Conservation (phyloP, 1,140 invertebrate genomes). For the Bombus vancouverensis region DNA sequence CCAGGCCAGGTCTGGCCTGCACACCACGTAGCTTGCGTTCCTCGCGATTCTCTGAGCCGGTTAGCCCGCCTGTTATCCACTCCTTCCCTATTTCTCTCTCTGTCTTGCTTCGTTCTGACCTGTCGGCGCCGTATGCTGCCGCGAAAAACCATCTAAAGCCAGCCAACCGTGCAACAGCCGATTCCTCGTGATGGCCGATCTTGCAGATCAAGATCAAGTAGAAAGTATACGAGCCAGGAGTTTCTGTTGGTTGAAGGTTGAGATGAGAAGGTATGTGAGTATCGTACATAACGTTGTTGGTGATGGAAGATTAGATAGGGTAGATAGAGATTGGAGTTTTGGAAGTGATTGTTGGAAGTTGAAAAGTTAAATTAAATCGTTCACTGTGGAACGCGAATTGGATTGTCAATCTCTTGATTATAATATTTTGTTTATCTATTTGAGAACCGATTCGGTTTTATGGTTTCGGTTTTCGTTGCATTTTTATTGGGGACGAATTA, state of each 20-base stretch:
- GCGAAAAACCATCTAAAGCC: conserved; percentile 57
- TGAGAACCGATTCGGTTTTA: no score
- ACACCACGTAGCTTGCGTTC: neutral
- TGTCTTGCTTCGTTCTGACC: neutral
- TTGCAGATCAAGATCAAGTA: conserved; percentile 17
- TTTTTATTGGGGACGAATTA: neutral
- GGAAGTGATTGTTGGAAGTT: neutral
- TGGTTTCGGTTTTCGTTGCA: no score
- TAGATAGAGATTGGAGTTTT: neutral
- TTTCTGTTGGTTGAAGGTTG: neutral
- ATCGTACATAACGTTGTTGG: neutral
- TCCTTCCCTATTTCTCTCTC: conserved; percentile 32
- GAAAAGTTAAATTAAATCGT: neutral
- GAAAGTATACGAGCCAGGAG: neutral
- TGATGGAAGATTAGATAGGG: neutral
- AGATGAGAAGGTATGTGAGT: neutral
- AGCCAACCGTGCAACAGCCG: conserved; percentile 33
- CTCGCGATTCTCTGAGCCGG: conserved; percentile 12
- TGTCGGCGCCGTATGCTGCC: conserved; percentile 19
- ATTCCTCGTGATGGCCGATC: conserved; percentile 46
- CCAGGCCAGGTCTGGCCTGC: conserved; percentile 28
- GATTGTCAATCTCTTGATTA: no score
- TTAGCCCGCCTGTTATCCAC: conserved; percentile 24
- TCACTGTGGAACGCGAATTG: neutral
- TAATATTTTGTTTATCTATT: no score